Percentiles rank a stretch among this genome's conserved stretches.
Conservation (phyloP, 2,888 invertebrate species). For the Rhyacophila evoluta region DNA sequence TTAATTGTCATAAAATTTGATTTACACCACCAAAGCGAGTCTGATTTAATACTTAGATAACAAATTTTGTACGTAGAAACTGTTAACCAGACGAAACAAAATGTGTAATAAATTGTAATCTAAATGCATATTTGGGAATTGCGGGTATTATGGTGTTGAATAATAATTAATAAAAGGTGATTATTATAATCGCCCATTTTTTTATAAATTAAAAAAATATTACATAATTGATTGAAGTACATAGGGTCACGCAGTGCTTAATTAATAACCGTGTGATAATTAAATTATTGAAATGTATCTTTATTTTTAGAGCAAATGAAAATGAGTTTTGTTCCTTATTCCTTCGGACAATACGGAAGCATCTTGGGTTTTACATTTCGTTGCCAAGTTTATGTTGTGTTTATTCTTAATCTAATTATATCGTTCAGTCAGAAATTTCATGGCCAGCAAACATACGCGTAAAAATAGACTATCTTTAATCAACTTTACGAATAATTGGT, state of each 20-base stretch:
- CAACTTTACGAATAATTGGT: background rate
- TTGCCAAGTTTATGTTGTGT: constrained; percentile 17
- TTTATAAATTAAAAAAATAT: no score
- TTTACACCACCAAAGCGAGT: background rate
- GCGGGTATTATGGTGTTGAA: no score
- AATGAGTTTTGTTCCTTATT: background rate
- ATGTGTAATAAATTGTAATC: no score
- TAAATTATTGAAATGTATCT: no score
- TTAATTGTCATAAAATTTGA: background rate
- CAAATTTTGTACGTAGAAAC: background rate
- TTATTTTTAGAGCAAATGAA: background rate
- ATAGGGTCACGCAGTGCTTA: no score
- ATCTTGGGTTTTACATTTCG: background rate
- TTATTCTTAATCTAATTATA: constrained; percentile 3
- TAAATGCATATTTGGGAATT: no score
- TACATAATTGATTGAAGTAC: no score
- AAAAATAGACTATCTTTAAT: background rate
- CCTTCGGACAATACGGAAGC: background rate
- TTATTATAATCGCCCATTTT: no score
- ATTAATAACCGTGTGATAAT: no score
- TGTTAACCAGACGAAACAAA: no score
- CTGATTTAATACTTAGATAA: background rate
- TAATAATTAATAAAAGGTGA: no score
- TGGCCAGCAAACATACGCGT: background rate
- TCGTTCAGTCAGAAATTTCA: background rate